These are phyloP conservation scores for Brachypterus glaber DNA, from an alignment of 2,888 invertebrate genomes.

Conservation along the genomic window DNA sequence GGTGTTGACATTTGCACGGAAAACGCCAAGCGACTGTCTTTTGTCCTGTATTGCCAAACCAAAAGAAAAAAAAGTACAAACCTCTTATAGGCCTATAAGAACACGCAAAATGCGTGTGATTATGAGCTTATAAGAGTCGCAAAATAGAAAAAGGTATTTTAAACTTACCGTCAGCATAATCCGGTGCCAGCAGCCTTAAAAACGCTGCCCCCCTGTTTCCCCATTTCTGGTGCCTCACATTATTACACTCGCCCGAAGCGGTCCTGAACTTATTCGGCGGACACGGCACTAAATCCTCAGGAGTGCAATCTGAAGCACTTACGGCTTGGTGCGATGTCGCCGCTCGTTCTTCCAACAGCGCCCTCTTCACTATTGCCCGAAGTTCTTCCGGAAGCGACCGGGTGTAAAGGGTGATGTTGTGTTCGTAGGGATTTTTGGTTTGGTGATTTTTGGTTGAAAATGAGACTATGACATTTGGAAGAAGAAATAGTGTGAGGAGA, in stretches of 20 bases:
- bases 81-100: too few relatives aligned
- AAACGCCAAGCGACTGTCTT: too few relatives aligned
- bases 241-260: conserved; percentile 79
- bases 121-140: too few relatives aligned
- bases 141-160: too few relatives aligned
- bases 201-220: conserved; percentile 72
- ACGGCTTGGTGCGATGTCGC: conserved; percentile 14
- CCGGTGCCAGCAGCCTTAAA: conserved; percentile 59
- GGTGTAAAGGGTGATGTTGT: conserved; percentile 35
- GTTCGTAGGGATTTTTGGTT: conserved; percentile 14
- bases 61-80: too few relatives aligned
- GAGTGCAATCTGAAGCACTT: conserved; percentile 28
- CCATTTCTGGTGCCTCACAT: conserved; percentile 76
- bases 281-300: conserved; percentile 51
- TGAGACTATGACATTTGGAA: too few relatives aligned
- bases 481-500: too few relatives aligned
- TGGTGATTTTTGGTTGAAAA: too few relatives aligned
- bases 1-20: too few relatives aligned
- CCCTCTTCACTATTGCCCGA: conserved; percentile 30
- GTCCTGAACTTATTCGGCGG: conserved; percentile 77
- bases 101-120: too few relatives aligned
- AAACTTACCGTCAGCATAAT: conserved; percentile 64
- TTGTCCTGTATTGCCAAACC: too few relatives aligned
- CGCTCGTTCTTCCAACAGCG: conserved; percentile 31
- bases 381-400: conserved; percentile 34